phyloP scores from a whole-genome alignment of 1,140 invertebrate species.

The Mactra quadrangularis region DNA sequence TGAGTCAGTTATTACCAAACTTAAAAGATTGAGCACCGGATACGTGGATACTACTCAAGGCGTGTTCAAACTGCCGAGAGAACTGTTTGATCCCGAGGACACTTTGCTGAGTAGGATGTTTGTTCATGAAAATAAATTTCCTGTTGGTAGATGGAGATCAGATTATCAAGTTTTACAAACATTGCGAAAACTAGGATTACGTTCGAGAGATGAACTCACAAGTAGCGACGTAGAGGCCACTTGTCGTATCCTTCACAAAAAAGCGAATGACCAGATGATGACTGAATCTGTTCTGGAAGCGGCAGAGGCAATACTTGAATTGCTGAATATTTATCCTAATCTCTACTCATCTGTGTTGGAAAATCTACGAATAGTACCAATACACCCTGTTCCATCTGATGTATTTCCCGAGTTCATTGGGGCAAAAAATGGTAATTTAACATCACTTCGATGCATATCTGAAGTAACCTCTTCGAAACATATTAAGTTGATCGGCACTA shows the following conservation, averaged over 20 bases:
- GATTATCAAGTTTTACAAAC: background rate
- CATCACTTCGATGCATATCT: too few relatives aligned
- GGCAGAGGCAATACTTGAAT: background rate
- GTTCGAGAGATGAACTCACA: background rate
- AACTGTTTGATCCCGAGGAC: conserved; percentile 12
- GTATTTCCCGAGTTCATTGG: background rate
- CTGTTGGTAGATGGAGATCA: background rate
- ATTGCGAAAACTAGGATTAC: background rate
- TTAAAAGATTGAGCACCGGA: too few relatives aligned
- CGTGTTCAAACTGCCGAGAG: background rate
- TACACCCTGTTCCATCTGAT: background rate
- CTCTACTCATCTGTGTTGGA: background rate
- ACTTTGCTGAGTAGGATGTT: background rate
- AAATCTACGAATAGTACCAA: background rate
- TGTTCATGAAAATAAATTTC: background rate
- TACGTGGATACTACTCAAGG: background rate
- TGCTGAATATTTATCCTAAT: background rate
- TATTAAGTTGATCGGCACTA: background rate
- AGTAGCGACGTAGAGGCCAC: background rate
- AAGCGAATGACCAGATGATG: background rate
- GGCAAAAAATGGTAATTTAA: too few relatives aligned
- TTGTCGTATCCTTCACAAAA: background rate
- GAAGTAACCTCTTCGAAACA: conserved; percentile 5
- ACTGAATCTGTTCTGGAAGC: background rate
- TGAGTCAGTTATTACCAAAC: too few relatives aligned